Evolutionary conservation across 2,113 vertebrate species (phyloP).

Genomic region (Trogon melanurus): DNA sequence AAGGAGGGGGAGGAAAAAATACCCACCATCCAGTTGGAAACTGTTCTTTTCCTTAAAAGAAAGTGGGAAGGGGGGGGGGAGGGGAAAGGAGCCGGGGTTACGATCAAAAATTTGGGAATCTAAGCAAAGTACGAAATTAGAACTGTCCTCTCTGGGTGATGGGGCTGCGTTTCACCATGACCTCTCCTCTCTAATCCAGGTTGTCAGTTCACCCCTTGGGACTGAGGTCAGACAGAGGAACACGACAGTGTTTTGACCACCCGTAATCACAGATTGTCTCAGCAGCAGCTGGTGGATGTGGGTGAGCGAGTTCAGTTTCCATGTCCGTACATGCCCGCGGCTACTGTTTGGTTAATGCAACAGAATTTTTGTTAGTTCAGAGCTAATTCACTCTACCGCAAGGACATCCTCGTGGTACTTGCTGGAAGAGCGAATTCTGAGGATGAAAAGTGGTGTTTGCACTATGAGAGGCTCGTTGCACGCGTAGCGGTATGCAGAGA

Average conservation of each 20-base stretch:
- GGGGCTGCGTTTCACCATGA: background rate
- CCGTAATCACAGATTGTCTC: background rate
- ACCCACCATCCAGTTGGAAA: background rate
- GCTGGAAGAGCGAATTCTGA: background rate
- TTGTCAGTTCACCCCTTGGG: background rate
- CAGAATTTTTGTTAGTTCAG: background rate
- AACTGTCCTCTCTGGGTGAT: background rate
- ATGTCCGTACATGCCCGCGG: fast-evolving
- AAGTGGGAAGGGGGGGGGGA: background rate
- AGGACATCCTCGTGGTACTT: background rate
- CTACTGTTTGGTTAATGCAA: background rate
- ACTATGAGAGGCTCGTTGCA: background rate
- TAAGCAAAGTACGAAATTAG: background rate
- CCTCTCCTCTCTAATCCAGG: background rate
- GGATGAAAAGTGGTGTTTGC: background rate
- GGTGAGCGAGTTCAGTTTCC: background rate
- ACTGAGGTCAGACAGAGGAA: background rate
- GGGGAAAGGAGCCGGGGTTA: background rate
- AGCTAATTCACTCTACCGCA: background rate
- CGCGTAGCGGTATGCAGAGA: background rate
- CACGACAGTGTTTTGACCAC: background rate
- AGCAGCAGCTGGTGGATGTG: background rate
- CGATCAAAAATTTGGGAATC: background rate
- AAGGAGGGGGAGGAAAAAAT: background rate
- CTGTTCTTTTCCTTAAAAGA: background rate